phyloP scores from a whole-genome alignment of 2,797 vertebrate species.

The Nothura maculosa region DNA sequence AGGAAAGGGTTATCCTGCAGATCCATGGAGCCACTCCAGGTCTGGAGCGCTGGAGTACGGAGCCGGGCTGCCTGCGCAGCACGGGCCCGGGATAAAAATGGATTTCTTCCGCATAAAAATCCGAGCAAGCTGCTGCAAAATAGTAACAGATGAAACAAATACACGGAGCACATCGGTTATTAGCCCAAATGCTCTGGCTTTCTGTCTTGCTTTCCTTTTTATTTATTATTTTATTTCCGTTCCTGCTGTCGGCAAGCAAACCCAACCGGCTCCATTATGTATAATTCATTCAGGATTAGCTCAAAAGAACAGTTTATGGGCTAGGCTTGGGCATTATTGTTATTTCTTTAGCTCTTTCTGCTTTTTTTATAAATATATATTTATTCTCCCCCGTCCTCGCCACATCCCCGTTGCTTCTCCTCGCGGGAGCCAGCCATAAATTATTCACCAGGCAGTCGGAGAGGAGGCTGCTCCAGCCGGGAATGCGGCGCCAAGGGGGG shows the following conservation, averaged over 20 bases:
- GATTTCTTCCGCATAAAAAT: constrained; percentile 34
- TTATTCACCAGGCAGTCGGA: constrained; percentile 53
- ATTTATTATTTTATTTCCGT: constrained; percentile 7
- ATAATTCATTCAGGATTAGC: constrained; percentile 57
- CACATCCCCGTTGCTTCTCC: neutral
- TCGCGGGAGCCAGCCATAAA: constrained; percentile 32
- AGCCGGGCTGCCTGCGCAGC: neutral
- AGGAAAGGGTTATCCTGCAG: neutral
- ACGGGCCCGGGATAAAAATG: neutral
- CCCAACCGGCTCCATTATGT: constrained; percentile 16
- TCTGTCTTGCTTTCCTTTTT: neutral
- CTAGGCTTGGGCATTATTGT: constrained; percentile 30
- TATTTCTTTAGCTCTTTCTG: neutral
- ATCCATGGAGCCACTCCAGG: no score
- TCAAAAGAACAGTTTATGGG: constrained; percentile 60
- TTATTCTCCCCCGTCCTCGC: neutral
- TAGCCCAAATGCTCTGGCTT: neutral
- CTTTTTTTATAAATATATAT: constrained; percentile 67
- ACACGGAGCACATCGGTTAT: neutral
- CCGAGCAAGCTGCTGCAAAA: constrained; percentile 2
- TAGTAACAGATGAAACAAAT: neutral
- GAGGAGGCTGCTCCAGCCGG: constrained; percentile 30
- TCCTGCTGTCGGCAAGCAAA: constrained; percentile 43
- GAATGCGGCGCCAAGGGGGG: neutral
- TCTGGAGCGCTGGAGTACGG: neutral